Evolutionary conservation across 2,113 vertebrate genomes (phyloP).

Genomic region (Cichladusa arquata): DNA sequence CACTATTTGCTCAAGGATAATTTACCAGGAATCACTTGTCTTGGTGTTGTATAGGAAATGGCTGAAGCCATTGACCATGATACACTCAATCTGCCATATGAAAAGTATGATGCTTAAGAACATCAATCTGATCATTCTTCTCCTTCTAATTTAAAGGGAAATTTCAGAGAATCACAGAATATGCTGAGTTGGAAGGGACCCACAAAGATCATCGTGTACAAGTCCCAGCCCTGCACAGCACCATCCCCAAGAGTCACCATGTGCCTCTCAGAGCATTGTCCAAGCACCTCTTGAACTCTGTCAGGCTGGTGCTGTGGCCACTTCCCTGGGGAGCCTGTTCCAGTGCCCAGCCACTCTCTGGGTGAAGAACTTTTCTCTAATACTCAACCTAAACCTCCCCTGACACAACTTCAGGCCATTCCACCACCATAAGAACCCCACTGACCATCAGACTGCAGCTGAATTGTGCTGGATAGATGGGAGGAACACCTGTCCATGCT

Average conservation of each 20-base stretch:
- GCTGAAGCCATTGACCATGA: background rate
- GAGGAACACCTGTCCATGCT: background rate
- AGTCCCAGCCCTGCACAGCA: background rate
- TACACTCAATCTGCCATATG: background rate
- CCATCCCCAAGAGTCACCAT: too few species aligned
- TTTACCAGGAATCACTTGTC: background rate
- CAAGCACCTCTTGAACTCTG: background rate
- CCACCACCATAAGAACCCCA: background rate
- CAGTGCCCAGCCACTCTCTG: background rate
- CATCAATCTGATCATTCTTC: background rate
- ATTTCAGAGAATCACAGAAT: background rate
- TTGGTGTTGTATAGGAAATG: background rate
- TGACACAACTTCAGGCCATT: background rate
- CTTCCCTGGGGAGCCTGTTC: background rate
- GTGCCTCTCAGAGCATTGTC: background rate
- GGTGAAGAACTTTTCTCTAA: background rate
- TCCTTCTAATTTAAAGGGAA: background rate
- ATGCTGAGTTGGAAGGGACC: background rate
- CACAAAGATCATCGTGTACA: background rate
- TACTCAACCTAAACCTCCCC: background rate
- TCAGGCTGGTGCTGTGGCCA: background rate
- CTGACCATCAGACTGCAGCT: background rate
- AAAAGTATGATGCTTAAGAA: background rate
- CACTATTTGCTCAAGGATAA: background rate
- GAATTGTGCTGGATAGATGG: fast-evolving